These are phyloP conservation scores for Pocillopora damicornis DNA, from an alignment of 64 coral and sea anemone genomes.

Conservation along the genomic window DNA sequence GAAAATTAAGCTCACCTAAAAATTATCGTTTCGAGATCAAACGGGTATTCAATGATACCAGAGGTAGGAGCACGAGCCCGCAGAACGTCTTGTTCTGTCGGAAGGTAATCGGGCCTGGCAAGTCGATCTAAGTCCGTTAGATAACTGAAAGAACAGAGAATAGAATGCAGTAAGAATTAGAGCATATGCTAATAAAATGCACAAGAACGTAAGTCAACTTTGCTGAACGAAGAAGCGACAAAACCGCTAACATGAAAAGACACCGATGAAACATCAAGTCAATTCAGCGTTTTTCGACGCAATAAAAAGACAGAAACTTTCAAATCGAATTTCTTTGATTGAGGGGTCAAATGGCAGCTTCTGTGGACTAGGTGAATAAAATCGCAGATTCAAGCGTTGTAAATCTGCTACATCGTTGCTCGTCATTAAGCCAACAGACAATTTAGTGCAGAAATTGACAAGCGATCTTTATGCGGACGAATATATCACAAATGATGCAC, in stretches of 20 bases:
- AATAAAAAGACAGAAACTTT: neutral
- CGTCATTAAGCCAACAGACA: neutral
- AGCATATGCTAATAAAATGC: conserved; percentile 5
- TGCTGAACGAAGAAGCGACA: neutral
- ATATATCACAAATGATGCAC: neutral
- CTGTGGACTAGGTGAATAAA: conserved; percentile 2
- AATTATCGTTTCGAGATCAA: conserved; percentile 98
- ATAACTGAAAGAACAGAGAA: conserved; percentile 56
- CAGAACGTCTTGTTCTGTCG: conserved; percentile 93
- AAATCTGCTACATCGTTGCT: conserved; percentile 19
- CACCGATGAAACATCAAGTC: neutral
- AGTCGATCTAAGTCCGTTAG: conserved; percentile 93
- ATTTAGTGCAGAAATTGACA: conserved; percentile 34
- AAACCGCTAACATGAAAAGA: neutral
- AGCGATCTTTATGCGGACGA: neutral
- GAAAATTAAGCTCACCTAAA: conserved; percentile 78
- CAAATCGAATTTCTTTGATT: neutral
- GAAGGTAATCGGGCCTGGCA: conserved; percentile 87
- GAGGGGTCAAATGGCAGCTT: neutral
- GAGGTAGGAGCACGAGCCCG: conserved; percentile 90
- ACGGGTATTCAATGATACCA: conserved; percentile 96
- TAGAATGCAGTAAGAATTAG: neutral
- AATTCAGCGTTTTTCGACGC: neutral
- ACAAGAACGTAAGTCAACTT: conserved; percentile 32
- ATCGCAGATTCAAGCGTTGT: neutral